Evolutionary conservation across 2,888 invertebrate species (phyloP).

Genomic region (Lutraria lutraria): DNA sequence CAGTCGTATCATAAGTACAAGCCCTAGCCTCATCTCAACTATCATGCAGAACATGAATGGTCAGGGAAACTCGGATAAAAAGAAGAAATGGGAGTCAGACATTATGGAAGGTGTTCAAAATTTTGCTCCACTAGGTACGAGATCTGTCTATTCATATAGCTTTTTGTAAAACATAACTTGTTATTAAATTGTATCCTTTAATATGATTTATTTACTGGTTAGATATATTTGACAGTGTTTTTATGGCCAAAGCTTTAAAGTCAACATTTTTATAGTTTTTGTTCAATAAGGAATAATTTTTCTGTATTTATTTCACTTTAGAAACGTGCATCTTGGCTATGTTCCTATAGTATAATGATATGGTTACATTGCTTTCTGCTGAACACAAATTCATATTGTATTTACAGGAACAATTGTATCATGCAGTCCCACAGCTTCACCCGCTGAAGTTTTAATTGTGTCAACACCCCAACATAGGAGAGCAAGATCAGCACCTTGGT

Average conservation of each 20-base stretch:
- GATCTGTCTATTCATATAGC: neutral
- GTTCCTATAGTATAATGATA: too few relatives aligned
- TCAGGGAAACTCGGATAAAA: constrained; percentile 72
- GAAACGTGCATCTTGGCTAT: too few relatives aligned
- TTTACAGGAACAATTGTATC: constrained; percentile 91
- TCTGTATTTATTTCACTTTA: too few relatives aligned
- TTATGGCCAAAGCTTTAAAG: too few relatives aligned
- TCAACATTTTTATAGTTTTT: too few relatives aligned
- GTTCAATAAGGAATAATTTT: too few relatives aligned
- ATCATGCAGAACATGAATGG: constrained; percentile 90
- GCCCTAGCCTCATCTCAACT: constrained; percentile 90
- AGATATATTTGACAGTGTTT: too few relatives aligned
- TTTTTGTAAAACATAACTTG: neutral
- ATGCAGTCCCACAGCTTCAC: constrained; percentile 94
- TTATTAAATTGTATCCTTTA: too few relatives aligned
- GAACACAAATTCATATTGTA: neutral
- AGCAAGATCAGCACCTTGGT: constrained; percentile 97
- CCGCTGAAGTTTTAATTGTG: constrained; percentile 95
- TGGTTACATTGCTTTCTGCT: too few relatives aligned
- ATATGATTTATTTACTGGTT: too few relatives aligned
- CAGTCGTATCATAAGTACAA: constrained; percentile 91
- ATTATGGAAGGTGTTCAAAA: constrained; percentile 92
- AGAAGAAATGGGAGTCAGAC: constrained; percentile 88
- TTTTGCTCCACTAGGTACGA: constrained; percentile 94
- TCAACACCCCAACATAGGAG: constrained; percentile 93